phyloP scores from a whole-genome alignment of 2,888 invertebrate genomes.

The Drosophila borborema region DNA sequence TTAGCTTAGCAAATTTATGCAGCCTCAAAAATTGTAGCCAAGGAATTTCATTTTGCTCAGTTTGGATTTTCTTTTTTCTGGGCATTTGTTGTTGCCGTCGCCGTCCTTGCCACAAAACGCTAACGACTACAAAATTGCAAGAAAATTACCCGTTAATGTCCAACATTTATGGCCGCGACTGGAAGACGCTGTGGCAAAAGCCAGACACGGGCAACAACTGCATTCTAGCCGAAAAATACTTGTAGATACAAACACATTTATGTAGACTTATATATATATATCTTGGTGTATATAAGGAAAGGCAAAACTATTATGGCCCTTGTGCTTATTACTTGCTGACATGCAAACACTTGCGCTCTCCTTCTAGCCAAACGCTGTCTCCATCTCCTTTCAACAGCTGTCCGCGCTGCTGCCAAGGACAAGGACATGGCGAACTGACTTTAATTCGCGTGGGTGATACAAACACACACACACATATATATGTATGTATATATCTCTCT shows the following conservation, averaged over 20 bases:
- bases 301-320: slow-evolving; percentile 77
- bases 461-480: neutral
- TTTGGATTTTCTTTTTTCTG: neutral
- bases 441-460: slow-evolving; percentile 35
- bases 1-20: slow-evolving; percentile 72
- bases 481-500: neutral
- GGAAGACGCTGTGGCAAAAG: slow-evolving; percentile 49
- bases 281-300: slow-evolving; percentile 23
- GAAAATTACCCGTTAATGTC: slow-evolving; percentile 84
- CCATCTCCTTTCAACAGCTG: slow-evolving; percentile 34
- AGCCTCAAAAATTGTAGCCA: slow-evolving; percentile 39
- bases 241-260: slow-evolving; percentile 15
- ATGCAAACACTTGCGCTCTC: slow-evolving; percentile 74
- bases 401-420: slow-evolving; percentile 67
- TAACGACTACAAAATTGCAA: slow-evolving; percentile 85
- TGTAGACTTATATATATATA: neutral
- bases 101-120: slow-evolving; percentile 79
- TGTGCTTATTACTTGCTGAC: slow-evolving; percentile 81
- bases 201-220: slow-evolving; percentile 33
- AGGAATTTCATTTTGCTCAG: slow-evolving; percentile 62
- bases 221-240: slow-evolving; percentile 62
- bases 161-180: slow-evolving; percentile 77
- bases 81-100: slow-evolving; percentile 44
- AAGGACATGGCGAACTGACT: slow-evolving; percentile 68
- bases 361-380: slow-evolving; percentile 13